Evolutionary conservation across 1,140 invertebrate species (phyloP).

Genomic region (Littorina saxatilis): DNA sequence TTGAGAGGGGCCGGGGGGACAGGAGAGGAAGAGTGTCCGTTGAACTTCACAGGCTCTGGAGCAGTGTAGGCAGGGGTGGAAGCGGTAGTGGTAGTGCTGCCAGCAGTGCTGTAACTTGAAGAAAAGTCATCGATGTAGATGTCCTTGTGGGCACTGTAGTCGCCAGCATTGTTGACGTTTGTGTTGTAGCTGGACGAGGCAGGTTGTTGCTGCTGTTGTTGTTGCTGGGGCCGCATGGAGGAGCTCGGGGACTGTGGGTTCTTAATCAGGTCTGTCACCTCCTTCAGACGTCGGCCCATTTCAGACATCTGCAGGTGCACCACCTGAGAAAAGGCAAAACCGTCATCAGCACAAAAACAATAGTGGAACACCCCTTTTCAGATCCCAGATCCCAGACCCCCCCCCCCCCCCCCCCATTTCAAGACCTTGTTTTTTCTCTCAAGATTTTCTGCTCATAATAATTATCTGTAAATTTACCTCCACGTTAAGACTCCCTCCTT

Average conservation of each 20-base stretch:
- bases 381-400: too few relatives aligned
- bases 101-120: not conserved
- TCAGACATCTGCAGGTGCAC: conserved; percentile 28
- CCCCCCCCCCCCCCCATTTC: too few relatives aligned
- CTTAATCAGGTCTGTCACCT: conserved; percentile 23
- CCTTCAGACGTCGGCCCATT: conserved; percentile 19
- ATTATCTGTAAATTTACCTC: too few relatives aligned
- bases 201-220: too few relatives aligned
- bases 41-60: too few relatives aligned
- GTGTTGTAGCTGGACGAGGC: not conserved
- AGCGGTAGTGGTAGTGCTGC: not conserved
- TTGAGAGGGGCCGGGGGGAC: not conserved
- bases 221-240: not conserved
- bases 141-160: not conserved
- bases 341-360: not conserved
- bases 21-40: not conserved
- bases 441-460: too few relatives aligned
- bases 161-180: not conserved
- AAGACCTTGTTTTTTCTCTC: too few relatives aligned
- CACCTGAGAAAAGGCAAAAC: conserved; percentile 30
- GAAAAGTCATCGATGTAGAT: not conserved
- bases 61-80: too few relatives aligned
- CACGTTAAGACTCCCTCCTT: too few relatives aligned
- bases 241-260: not conserved
- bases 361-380: too few relatives aligned